Evolutionary conservation across 2,113 vertebrate genomes (phyloP).

Genomic region (Oreochromis aureus): DNA sequence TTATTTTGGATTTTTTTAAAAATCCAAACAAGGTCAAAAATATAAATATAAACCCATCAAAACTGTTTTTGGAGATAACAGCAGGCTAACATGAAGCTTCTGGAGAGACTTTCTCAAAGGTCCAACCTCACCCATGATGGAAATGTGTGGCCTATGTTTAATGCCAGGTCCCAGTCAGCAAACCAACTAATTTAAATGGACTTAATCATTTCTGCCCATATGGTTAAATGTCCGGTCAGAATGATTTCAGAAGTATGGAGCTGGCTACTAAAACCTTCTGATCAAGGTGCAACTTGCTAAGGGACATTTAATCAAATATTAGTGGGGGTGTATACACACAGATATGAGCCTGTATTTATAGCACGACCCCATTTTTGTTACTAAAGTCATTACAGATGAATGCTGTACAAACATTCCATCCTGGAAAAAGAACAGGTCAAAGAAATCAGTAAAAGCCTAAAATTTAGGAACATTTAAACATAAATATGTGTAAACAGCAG

Average conservation of each 20-base stretch:
- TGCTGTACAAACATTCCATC: accelerated
- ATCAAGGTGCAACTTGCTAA: neutral
- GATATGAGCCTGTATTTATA: neutral
- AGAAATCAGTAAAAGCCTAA: neutral
- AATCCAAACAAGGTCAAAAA: neutral
- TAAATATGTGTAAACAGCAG: neutral
- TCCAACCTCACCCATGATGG: neutral
- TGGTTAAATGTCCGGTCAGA: accelerated
- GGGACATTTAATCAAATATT: neutral
- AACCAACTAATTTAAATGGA: neutral
- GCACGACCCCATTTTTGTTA: accelerated
- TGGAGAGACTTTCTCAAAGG: neutral
- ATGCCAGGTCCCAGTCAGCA: accelerated
- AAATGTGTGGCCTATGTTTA: neutral
- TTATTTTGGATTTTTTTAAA: accelerated
- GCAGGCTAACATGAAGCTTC: neutral
- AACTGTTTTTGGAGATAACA: neutral
- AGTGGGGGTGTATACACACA: accelerated
- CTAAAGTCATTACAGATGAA: neutral
- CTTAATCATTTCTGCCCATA: accelerated
- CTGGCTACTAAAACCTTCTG: neutral
- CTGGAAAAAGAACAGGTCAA: accelerated
- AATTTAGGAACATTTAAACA: neutral
- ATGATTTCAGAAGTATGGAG: neutral
- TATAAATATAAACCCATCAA: neutral